Base-by-base conservation (phyloP, 37 sponge, comb jelly and placozoan species). In the Aphrocallistes beatrix region DNA sequence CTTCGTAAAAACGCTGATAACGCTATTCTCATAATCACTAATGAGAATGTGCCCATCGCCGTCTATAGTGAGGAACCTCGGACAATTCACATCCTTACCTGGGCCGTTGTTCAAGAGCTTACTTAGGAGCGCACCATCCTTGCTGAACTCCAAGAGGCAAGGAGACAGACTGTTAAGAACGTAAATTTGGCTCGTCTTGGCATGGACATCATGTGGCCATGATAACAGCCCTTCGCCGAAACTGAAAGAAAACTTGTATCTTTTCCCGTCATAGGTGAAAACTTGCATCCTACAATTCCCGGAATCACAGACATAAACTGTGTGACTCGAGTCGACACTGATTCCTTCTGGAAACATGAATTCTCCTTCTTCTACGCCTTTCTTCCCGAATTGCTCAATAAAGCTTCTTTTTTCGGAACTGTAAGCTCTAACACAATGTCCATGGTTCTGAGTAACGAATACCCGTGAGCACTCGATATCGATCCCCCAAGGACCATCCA, bases 201-300 rank as follows among this genome's bases (percentile, higher is more conserved):
- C 75, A 30, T 60, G n/a, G 3, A 60, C 34, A 60, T 60, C 75
- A 19, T 6, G 10, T 32, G 75, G 75, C 75, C 75, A 60, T 19
- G 75, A 19, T 30, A 60, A 60, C 8, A 3, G 3, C 34, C 75
- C 75, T 13, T 28, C 75, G 6, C 75, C 75, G 3, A 60, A 25
- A 3, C n/a, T 30, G 28, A 60, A 25, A 21, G 3, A 60, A 60
- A 25, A 60, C 10, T 60, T 19, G 75, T 60, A 60, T 60, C n/a
- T 60, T 30, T 60, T 60, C 25, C 25, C 25, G 8, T 60, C 75
- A 13, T 19, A 60, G 21, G 10, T 25, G n/a, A 60, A 60, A 1
- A 60, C 75, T 60, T 60, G 75, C n/a, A 60, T 13, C 3, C 75
- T 21, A 60, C 75, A 60, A 13, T 60, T 60, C 75, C 75, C 75